A percentile compares a stretch with the other conserved stretches of the same genome.
These are phyloP conservation scores for Eupelmus urozonus DNA, from an alignment of 2,888 invertebrate genomes.

Conservation along the genomic window DNA sequence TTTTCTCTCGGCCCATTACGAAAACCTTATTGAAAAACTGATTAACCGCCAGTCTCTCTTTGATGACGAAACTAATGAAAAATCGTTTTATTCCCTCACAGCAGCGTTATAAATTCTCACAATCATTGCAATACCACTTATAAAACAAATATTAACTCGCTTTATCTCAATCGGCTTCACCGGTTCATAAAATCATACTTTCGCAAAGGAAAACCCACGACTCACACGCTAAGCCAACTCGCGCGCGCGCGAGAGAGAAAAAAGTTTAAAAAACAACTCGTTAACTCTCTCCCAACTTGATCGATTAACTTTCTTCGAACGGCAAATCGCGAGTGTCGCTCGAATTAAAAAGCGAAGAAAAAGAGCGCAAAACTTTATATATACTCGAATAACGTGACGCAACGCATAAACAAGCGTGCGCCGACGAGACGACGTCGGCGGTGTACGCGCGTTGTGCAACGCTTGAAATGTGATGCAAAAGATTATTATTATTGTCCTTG, in stretches of 20 bases:
- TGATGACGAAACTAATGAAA: too few relatives aligned
- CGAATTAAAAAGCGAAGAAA: conserved; percentile 27
- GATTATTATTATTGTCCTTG: conserved; percentile 60
- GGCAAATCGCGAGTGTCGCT: not conserved
- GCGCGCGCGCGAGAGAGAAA: too few relatives aligned
- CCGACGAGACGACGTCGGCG: conserved; percentile 56
- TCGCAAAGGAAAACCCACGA: conserved; percentile 5
- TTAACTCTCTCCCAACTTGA: too few relatives aligned
- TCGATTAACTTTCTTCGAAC: conserved; percentile 18
- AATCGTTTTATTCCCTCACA: too few relatives aligned
- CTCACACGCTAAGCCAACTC: not conserved
- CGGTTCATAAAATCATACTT: not conserved
- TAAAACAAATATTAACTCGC: not conserved
- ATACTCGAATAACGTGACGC: conserved; percentile 59
- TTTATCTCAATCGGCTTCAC: not conserved
- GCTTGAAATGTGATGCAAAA: conserved; percentile 60
- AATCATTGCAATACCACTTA: too few relatives aligned
- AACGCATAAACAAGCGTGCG: conserved; percentile 60
- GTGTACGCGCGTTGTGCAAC: conserved; percentile 61
- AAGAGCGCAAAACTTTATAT: not conserved
- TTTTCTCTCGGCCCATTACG: not conserved
- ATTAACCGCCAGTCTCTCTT: too few relatives aligned
- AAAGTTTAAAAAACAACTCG: too few relatives aligned
- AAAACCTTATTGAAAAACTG: too few relatives aligned
- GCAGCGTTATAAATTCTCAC: too few relatives aligned